Evolutionary conservation across 2,113 vertebrate species (phyloP), one percentile per base, ranked within the genome.

Genomic region (Paraplagusia blochii): DNA sequence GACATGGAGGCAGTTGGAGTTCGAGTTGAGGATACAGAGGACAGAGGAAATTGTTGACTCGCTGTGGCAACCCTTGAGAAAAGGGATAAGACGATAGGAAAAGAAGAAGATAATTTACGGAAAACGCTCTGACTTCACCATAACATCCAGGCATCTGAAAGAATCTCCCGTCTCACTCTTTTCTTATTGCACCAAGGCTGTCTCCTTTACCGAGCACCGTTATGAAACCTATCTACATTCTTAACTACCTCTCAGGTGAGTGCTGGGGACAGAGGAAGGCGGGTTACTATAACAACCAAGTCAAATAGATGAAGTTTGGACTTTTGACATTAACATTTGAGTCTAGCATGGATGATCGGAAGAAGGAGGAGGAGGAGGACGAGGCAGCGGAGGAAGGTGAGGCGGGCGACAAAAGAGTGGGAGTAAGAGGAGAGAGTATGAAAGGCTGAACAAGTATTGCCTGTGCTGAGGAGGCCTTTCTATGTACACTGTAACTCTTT

Each of bases 261-360:
- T 49, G 66, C 18, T 38, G 11, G 50, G 70, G 42, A 68, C 58
- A 62, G 52, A 51, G 45, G 74, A 77, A 63, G 65, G 50, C 74
- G 67, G 45, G 70, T 85, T 81, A 66, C 82, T 68, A 84, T 86
- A 77, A 79, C 79, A 84, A 86, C 83, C 12, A 11, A 78, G 75
- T 72, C 69, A 72, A 67, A 82, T 57, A 63, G 60, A 75, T 53
- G 44, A 34, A 50, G 58, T 55, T 58, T 46, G 43, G 74, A 72
- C 72, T 81, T 83, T 74, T 66, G 81, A 73, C 39, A 38, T 33
- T 13, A 61, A 54, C 63, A 36, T 35, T 44, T 13, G 47, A 52
- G 47, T 63, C 62, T 74, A 56, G 16, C 50, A 52, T 72, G 63
- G 60, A 77, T 65, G 60, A 69, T 38, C 59, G 55, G 22, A 58